A percentile compares a stretch with the other conserved stretches of the same genome.
Conservation (phyloP, 2,113 vertebrate species). For the Chaenogobius annularis region DNA sequence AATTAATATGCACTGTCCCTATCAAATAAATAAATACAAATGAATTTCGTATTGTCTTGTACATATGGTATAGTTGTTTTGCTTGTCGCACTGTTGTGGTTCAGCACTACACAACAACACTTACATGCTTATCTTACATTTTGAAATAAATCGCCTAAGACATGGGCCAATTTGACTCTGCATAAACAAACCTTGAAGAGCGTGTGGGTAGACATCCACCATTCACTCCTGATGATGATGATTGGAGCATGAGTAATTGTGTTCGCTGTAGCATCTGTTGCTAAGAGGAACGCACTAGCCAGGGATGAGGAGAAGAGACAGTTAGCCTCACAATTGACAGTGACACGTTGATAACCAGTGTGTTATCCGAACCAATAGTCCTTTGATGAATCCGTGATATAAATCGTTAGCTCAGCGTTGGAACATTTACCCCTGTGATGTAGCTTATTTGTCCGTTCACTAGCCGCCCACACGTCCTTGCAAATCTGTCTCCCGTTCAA, state of each 20-base stretch:
- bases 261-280: conserved; percentile 68
- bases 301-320: conserved; percentile 28
- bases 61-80: neutral
- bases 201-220: conserved; percentile 55
- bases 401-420: conserved; percentile 62
- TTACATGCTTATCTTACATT: conserved; percentile 5
- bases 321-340: conserved; percentile 66
- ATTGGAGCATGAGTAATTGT: conserved; percentile 57
- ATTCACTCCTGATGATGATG: conserved; percentile 63
- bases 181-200: conserved; percentile 51
- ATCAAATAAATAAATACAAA: too few relatives aligned
- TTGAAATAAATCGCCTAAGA: conserved; percentile 27
- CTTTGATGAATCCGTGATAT: conserved; percentile 64
- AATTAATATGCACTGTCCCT: too few relatives aligned
- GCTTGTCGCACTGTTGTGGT: neutral
- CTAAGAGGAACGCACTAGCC: conserved; percentile 21
- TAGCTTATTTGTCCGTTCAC: conserved; percentile 58
- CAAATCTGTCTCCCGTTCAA: conserved; percentile 39
- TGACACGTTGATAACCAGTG: conserved; percentile 65
- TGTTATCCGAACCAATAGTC: conserved; percentile 55
- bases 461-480: conserved; percentile 42
- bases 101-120: conserved; percentile 18
- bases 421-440: conserved; percentile 60
- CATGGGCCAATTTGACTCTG: conserved; percentile 44
- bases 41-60: too few relatives aligned